These are phyloP conservation scores for Argynnis bischoffii DNA, from an alignment of 2,888 invertebrate species.

Conservation along the genomic window DNA sequence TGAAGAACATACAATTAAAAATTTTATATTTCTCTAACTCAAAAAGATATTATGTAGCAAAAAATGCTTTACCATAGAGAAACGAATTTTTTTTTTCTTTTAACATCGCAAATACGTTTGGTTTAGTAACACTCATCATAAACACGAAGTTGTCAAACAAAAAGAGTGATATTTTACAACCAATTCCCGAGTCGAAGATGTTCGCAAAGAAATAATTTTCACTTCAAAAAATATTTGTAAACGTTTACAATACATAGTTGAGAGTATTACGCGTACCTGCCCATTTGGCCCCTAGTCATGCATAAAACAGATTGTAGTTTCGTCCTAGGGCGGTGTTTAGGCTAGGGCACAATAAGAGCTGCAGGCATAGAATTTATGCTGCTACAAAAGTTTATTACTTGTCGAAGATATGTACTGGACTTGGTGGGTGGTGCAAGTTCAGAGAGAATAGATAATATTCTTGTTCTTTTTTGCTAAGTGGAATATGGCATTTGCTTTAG, in stretches of 20 bases:
- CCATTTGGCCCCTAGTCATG: constrained; percentile 37
- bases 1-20: too few relatives aligned
- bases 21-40: too few relatives aligned
- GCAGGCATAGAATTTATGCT: constrained; percentile 57
- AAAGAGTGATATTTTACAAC: constrained; percentile 19
- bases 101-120: neutral
- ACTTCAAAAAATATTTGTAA: constrained; percentile 32
- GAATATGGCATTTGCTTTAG: neutral
- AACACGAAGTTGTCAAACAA: constrained; percentile 9
- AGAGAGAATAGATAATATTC: constrained; percentile 1
- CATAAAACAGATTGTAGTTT: constrained; percentile 49
- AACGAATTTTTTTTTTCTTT: too few relatives aligned
- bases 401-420: constrained; percentile 50
- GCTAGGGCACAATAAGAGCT: constrained; percentile 58
- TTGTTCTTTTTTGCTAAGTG: neutral
- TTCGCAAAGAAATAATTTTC: constrained; percentile 23
- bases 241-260: constrained; percentile 41
- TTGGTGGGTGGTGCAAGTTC: constrained; percentile 41
- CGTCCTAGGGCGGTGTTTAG: constrained; percentile 45
- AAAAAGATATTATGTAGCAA: too few relatives aligned
- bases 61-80: too few relatives aligned
- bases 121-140: neutral
- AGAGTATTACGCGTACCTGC: constrained; percentile 20
- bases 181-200: constrained; percentile 26
- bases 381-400: constrained; percentile 67